Base-by-base conservation (phyloP, 2,113 vertebrate species). In the Meles meles region DNA sequence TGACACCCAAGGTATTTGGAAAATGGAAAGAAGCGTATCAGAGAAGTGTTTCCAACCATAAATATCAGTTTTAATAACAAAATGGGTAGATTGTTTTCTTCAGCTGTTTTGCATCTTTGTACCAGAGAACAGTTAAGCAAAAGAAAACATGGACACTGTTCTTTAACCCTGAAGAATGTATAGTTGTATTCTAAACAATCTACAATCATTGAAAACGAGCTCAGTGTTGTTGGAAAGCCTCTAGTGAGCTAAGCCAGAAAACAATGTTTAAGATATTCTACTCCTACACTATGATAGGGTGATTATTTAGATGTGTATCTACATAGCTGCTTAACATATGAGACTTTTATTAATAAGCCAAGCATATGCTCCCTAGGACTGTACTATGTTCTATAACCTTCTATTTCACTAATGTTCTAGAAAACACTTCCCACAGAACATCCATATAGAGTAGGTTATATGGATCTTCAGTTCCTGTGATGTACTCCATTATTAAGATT, bases 21-120 rank as follows among this genome's bases (percentile, higher is more conserved):
- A 95, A 82, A 87, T 31, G 13, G 47, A 95, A 81, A 52, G 37
- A 63, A 69, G 59, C 12, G 96, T 57, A 96, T 82, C 67, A 94
- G 80, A 80, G 14, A 79, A 88, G 83, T 57, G 27, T 34, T 82
- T 87, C 52, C 76, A 92, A 25, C 81, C 55, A 39, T 25, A 89
- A 90, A 86, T 11, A 96, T 76, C 39, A 92, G 8, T 84, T 52
- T 63, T 21, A 81, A 18, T 52, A 84, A 69, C 34, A 69, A 96
- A 96, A 47, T 8, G 42, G 71, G 88, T 49, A 91, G 49, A 77
- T 2, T 84, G 17, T 44, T 74, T 59, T 88, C 77, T 91, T 74
- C n/a, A 91, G 63, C 23, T 91, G 49, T 39, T 87, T 59, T 90
- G n/a, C 47, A 85, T 65, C 52, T 39, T 39, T 82, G 89, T 1